Percentiles rank a stretch among this genome's conserved stretches.
These are phyloP conservation scores for Pristiophorus japonicus DNA, from an alignment of 2,113 vertebrate genomes.

Conservation along the genomic window DNA sequence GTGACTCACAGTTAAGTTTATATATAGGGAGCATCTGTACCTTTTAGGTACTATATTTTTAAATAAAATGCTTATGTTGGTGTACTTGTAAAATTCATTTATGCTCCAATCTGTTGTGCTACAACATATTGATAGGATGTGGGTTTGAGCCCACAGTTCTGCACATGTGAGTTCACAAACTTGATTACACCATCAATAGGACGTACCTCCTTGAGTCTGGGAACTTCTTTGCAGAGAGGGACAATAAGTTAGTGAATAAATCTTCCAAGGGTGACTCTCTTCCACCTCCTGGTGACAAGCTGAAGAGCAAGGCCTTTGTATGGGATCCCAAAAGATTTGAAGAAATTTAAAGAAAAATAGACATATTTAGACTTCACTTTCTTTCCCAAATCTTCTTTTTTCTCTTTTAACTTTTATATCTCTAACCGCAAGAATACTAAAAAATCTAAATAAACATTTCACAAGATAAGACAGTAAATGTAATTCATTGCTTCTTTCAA, in stretches of 20 bases:
- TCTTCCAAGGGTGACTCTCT: not conserved
- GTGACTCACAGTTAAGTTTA: not conserved
- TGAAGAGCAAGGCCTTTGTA: not conserved
- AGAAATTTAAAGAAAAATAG: not conserved
- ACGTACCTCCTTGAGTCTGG: too few species aligned
- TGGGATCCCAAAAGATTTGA: not conserved
- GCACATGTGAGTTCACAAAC: not conserved
- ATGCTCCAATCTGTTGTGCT: not conserved
- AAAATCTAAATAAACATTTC: not conserved
- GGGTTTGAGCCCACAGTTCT: not conserved
- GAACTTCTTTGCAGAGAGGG: not conserved
- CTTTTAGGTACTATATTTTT: not conserved
- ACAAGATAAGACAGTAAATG: not conserved
- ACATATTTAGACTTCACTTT: not conserved
- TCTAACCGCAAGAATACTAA: not conserved
- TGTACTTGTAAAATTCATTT: not conserved
- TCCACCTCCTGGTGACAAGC: not conserved
- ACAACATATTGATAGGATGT: not conserved
- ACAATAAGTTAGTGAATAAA: not conserved
- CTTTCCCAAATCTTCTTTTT: not conserved
- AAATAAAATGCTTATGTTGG: conserved; percentile 18
- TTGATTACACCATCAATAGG: not conserved
- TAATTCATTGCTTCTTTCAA: not conserved
- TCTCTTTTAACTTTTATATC: not conserved
- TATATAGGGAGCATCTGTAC: not conserved